Evolutionary conservation across 92 coral and sea anemone species (phyloP).

Genomic region (Epizoanthus rinbou): DNA sequence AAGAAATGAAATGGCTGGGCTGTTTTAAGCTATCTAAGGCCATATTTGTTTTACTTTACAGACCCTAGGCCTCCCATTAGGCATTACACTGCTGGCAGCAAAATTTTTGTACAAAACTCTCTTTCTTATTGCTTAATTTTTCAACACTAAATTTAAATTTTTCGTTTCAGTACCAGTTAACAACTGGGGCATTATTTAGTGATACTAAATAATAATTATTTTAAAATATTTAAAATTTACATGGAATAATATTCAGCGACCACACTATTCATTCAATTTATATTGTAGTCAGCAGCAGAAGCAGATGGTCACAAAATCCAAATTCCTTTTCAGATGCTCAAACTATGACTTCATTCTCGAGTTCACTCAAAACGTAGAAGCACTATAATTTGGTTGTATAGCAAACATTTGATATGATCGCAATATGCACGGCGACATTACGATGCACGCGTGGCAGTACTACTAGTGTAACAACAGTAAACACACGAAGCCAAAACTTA

Average conservation of each 20-base stretch:
- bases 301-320: not conserved
- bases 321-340: not conserved
- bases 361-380: constrained; percentile 22
- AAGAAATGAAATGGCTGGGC: too few relatives aligned
- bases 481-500: constrained; percentile 2
- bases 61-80: too few relatives aligned
- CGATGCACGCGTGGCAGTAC: not conserved
- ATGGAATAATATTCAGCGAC: not conserved
- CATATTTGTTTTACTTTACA: too few relatives aligned
- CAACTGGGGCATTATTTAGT: constrained; percentile 8
- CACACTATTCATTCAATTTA: too few relatives aligned
- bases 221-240: not conserved
- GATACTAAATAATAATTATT: not conserved
- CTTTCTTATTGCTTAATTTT: too few relatives aligned
- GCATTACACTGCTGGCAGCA: too few relatives aligned
- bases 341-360: constrained; percentile 4
- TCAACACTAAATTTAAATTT: too few relatives aligned
- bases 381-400: constrained; percentile 5
- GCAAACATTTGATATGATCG: not conserved
- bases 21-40: too few relatives aligned
- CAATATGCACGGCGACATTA: constrained; percentile 1
- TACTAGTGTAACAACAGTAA: not conserved
- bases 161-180: not conserved
- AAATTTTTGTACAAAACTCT: too few relatives aligned
- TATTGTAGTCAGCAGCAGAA: constrained; percentile 10